Percentiles rank a stretch among this genome's conserved stretches.
Conservation (phyloP, 2,113 vertebrate genomes). For the Gallinago paraguaiae region DNA sequence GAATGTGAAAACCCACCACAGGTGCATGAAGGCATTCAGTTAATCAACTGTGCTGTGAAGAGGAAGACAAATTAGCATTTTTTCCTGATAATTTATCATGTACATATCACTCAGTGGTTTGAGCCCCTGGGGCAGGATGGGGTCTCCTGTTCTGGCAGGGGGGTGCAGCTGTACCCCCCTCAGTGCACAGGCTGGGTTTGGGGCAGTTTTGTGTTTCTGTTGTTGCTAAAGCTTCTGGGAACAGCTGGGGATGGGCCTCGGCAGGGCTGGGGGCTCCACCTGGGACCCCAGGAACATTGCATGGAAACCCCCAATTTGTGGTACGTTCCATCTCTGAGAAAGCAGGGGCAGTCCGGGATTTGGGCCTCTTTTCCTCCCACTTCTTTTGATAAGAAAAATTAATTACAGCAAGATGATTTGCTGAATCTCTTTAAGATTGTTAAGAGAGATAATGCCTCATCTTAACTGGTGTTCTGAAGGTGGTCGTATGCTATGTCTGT, state of each 20-base stretch:
- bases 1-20: fast-evolving
- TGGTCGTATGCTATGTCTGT: not conserved
- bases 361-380: not conserved
- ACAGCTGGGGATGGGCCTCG: not conserved
- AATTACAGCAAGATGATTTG: too few relatives aligned
- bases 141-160: fast-evolving
- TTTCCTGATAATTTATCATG: not conserved
- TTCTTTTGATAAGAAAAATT: not conserved
- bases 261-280: not conserved
- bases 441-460: conserved; percentile 12
- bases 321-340: not conserved
- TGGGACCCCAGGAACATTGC: not conserved
- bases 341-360: not conserved
- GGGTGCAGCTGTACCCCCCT: not conserved
- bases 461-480: conserved; percentile 51
- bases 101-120: fast-evolving
- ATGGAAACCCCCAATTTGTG: fast-evolving
- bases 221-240: fast-evolving
- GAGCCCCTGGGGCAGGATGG: fast-evolving
- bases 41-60: fast-evolving
- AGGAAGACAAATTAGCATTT: not conserved
- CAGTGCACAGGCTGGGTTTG: fast-evolving
- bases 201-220: fast-evolving
- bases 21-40: fast-evolving
- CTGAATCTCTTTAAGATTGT: not conserved